Evolutionary conservation across 1,140 invertebrate species (phyloP).

Genomic region (Leptoteleia sp.): DNA sequence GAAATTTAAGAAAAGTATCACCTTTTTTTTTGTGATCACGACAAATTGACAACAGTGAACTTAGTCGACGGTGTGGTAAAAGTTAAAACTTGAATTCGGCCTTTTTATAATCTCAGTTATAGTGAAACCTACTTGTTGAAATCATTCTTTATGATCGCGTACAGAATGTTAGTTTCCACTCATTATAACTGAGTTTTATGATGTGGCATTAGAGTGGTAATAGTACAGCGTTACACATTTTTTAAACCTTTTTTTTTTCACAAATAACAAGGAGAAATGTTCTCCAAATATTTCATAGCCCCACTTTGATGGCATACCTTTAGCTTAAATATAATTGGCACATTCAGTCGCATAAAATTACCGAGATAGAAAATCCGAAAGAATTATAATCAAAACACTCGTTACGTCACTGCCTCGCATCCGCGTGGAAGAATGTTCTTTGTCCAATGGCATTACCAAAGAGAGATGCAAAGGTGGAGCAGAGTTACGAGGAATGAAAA

Average conservation of each 20-base stretch:
- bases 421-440: constrained; percentile 70
- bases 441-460: constrained; percentile 61
- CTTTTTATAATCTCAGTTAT: constrained; percentile 55
- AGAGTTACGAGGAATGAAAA: constrained; percentile 27
- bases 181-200: constrained; percentile 26
- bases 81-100: constrained; percentile 27
- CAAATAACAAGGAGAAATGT: neutral
- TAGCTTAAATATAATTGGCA: no score
- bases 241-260: constrained; percentile 1
- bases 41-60: no score
- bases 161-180: constrained; percentile 39
- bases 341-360: constrained; percentile 8
- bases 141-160: constrained; percentile 34
- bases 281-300: neutral
- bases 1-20: no score
- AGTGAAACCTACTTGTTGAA: constrained; percentile 49
- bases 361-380: constrained; percentile 25
- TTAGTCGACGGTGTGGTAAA: constrained; percentile 21
- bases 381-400: constrained; percentile 37
- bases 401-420: constrained; percentile 33
- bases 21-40: no score
- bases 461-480: constrained; percentile 49
- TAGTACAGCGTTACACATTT: neutral
- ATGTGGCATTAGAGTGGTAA: constrained; percentile 6
- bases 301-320: no score